Evolutionary conservation across 2,113 vertebrate genomes (phyloP), one percentile per base, ranked within the genome.

Genomic region (Actenoides lindsayi): DNA sequence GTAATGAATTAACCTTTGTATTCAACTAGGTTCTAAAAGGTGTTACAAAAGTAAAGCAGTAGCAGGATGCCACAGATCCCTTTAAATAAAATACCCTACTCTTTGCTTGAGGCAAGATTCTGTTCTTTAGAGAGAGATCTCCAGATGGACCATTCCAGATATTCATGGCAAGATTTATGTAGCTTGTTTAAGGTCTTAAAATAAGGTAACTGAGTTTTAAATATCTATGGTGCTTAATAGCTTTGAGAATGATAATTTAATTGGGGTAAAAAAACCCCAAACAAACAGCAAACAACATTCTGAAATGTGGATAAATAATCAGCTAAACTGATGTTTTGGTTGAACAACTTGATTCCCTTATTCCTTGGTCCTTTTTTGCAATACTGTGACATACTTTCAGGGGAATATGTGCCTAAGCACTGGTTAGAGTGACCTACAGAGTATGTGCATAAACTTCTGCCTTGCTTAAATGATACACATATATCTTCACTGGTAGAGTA

Each of bases 21-120:
- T 51, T 46, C 69, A 69, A 41, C 46, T 90, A 63, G 44, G 65
- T 77, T 92, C 63, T 70, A 37, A 77, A 86, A 94, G 86, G 75
- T 94, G 80, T 70, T 89, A 53, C 6, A 76, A 64, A 96, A 89
- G 84, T 25, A 92, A 90, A 92, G 79, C 86, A 88, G 68, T 54
- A 77, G 76, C 71, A 80, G 63, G 78, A 80, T 88, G 41, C 57
- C 83, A 86, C 82, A 73, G 83, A 71, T 68, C 81, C 70, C 85
- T 85, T 80, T 39, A 85, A 71, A 85, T 65, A 31, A 70, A 90
- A 65, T 59, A 59, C 10, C 6, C 31, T 4, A 39, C 35, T 76
- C 53, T 53, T 84, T 88, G 57, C 82, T 85, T 30, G 27, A 83
- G 83, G 85, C 92, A 90, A 92, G 5, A 31, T 50, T 91, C 69